Percentiles rank a stretch among this genome's conserved stretches.
phyloP scores from a whole-genome alignment of 2,797 vertebrate genomes.

The Sebastes umbrosus region DNA sequence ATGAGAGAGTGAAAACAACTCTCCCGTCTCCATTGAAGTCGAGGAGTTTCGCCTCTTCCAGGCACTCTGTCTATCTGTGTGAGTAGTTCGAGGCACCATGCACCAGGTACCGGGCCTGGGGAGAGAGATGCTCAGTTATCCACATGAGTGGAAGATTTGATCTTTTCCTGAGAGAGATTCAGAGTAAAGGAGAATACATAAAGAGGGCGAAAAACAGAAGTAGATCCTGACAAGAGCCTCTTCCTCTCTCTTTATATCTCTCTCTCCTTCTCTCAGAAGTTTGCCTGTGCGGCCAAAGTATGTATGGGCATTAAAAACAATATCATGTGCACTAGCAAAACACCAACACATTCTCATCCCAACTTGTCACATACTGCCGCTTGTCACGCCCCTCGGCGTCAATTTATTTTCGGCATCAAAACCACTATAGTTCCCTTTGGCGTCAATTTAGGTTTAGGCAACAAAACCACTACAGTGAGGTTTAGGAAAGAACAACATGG shows the following conservation, averaged over 20 bases:
- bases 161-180: conserved; percentile 25
- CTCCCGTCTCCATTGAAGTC: conserved; percentile 17
- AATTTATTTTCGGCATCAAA: no score
- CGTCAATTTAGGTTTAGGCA: no score
- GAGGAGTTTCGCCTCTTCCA: background rate
- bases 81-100: conserved; percentile 3
- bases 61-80: background rate
- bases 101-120: conserved; percentile 15
- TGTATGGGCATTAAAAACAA: background rate
- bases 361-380: no score
- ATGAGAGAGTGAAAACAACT: conserved; percentile 18
- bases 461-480: background rate
- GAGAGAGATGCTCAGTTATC: background rate
- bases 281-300: background rate
- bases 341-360: background rate
- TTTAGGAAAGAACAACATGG: background rate
- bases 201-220: background rate
- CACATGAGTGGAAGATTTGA: conserved; percentile 4
- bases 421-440: no score
- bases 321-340: background rate
- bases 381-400: no score
- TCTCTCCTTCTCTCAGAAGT: background rate
- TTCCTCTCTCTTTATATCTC: background rate
- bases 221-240: background rate
- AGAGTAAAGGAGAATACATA: conserved; percentile 1